Evolutionary conservation across 2,888 invertebrate species (phyloP).

Genomic region (Adelognathus sp.): DNA sequence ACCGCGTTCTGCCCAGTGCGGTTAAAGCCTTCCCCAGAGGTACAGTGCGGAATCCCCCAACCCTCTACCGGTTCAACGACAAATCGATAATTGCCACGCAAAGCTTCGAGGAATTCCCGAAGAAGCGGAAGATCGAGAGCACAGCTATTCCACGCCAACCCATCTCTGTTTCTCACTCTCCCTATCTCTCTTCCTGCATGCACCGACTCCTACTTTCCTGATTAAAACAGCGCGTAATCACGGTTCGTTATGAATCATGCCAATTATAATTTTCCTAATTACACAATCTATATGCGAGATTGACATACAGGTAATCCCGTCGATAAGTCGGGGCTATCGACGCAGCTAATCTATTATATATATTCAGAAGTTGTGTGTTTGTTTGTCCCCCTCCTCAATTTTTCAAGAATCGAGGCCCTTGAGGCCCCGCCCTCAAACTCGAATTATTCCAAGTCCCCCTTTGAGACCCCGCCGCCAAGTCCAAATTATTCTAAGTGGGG

Average conservation of each 20-base stretch:
- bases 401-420: too few species aligned
- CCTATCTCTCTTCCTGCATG: background rate
- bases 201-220: background rate
- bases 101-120: slow-evolving; percentile 31
- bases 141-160: background rate
- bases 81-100: slow-evolving; percentile 48
- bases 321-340: background rate
- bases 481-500: too few species aligned
- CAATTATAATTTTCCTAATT: slow-evolving; percentile 5
- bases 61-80: slow-evolving; percentile 3
- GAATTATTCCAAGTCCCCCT: too few species aligned
- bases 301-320: background rate
- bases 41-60: slow-evolving; percentile 1
- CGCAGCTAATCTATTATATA: background rate
- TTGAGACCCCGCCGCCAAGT: too few species aligned
- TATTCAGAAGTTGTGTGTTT: too few species aligned
- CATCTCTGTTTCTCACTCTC: background rate
- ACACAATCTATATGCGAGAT: background rate
- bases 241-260: slow-evolving; percentile 5
- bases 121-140: slow-evolving; percentile 16
- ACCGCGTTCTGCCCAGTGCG: slow-evolving; percentile 40
- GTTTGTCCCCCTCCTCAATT: too few species aligned
- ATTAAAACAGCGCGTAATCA: slow-evolving; percentile 34
- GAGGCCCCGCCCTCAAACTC: too few species aligned
- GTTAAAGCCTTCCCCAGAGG: slow-evolving; percentile 19